These are phyloP conservation scores for Marmota flaviventris DNA, from an alignment of 2,113 vertebrate genomes.

Conservation along the genomic window DNA sequence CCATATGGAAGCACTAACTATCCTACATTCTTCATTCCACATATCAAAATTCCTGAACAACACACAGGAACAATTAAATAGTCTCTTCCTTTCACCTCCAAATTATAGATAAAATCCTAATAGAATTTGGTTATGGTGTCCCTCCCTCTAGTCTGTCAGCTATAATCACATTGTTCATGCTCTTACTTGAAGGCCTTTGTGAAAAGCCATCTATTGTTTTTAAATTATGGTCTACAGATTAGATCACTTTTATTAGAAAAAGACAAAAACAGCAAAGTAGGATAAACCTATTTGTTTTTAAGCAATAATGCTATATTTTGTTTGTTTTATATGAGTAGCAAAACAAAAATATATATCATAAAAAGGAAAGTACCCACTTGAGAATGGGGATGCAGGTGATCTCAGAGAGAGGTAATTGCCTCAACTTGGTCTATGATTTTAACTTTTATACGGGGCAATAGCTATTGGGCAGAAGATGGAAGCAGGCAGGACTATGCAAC, in stretches of 20 bases:
- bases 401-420: no score
- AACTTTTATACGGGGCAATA: no score
- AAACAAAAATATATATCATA: no score
- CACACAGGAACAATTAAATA: not conserved
- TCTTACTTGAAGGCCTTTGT: not conserved
- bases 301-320: not conserved
- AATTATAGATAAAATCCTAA: not conserved
- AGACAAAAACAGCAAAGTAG: not conserved
- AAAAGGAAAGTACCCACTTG: no score
- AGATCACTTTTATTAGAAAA: not conserved
- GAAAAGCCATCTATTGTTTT: not conserved
- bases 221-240: not conserved
- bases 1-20: not conserved
- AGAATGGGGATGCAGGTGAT: no score
- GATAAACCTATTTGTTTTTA: not conserved
- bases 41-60: not conserved
- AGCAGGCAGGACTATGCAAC: no score
- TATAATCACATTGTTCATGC: not conserved
- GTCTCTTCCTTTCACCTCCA: not conserved
- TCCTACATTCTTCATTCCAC: not conserved
- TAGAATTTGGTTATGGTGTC: not conserved
- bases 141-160: not conserved
- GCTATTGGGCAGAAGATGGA: no score
- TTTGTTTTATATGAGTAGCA: no score
- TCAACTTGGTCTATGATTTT: no score